Percentiles rank a stretch among this genome's conserved stretches.
phyloP scores from a whole-genome alignment of 35 echinoderm and acorn worm species.

The Eucidaris tribuloides region DNA sequence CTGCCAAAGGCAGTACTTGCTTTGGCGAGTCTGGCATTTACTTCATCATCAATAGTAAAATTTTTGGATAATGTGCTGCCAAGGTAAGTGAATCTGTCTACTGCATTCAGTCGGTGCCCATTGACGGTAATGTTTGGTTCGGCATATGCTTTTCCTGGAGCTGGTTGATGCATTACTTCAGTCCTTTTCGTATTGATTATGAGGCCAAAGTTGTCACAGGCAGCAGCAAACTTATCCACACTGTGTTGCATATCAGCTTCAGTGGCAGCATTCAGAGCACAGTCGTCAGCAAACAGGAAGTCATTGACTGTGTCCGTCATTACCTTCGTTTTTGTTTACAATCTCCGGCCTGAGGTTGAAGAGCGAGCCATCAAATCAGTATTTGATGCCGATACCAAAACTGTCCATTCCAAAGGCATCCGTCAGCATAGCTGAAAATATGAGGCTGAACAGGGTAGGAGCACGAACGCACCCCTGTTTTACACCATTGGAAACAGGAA shows the following conservation, averaged over 20 bases:
- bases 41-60: conserved; percentile 1
- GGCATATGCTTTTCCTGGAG: background rate
- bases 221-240: no score
- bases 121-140: background rate
- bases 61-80: background rate
- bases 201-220: background rate
- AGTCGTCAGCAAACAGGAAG: no score
- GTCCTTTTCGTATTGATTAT: background rate
- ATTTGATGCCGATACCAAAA: background rate
- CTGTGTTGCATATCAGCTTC: no score
- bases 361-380: background rate
- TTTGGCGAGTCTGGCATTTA: background rate
- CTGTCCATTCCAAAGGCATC: no score
- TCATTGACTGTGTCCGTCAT: background rate
- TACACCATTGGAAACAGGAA: no score
- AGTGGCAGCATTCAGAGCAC: no score
- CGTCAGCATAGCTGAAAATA: conserved; percentile 12
- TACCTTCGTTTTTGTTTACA: background rate
- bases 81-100: conserved; percentile 11
- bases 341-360: background rate
- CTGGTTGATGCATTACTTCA: background rate
- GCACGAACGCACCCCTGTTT: background rate
- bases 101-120: background rate
- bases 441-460: conserved; percentile 14
- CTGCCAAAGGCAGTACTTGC: background rate